Conservation (phyloP, 2,888 invertebrate species). For the Agrochola lota region DNA sequence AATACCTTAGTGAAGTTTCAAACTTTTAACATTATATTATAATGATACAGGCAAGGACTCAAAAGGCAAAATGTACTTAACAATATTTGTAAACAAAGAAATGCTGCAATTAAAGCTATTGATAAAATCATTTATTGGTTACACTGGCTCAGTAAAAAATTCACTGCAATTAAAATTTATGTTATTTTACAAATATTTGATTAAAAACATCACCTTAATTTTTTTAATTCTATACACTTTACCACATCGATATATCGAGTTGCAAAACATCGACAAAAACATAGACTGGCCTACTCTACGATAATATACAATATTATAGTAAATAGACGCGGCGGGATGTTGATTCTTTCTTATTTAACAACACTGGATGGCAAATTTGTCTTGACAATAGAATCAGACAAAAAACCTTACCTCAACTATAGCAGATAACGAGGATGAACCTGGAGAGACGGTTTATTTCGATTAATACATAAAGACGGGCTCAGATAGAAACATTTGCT, state of each 20-base stretch:
- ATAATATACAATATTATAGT: constrained; percentile 52
- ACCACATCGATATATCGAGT: constrained; percentile 49
- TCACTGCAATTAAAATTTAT: constrained; percentile 5
- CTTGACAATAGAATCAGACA: too few species aligned
- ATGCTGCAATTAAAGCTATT: constrained; percentile 65
- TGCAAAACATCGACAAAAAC: constrained; percentile 53
- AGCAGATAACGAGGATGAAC: too few species aligned
- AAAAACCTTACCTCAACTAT: too few species aligned
- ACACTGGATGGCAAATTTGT: too few species aligned
- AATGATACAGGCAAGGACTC: constrained; percentile 33
- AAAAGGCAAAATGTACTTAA: constrained; percentile 37
- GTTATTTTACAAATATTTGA: constrained; percentile 31
- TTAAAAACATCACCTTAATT: constrained; percentile 44
- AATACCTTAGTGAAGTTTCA: neutral
- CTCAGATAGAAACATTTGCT: too few species aligned
- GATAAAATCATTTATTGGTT: constrained; percentile 35
- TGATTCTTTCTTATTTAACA: neutral
- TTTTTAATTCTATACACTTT: constrained; percentile 30
- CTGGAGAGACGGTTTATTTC: too few species aligned
- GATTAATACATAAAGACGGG: too few species aligned
- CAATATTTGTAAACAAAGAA: constrained; percentile 47
- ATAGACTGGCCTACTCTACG: constrained; percentile 56
- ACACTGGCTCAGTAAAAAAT: constrained; percentile 44
- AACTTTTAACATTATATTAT: neutral
- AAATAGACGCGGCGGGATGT: constrained; percentile 52